Evolutionary conservation across 2,797 vertebrate genomes (phyloP).

Genomic region (Cyclura pinguis): DNA sequence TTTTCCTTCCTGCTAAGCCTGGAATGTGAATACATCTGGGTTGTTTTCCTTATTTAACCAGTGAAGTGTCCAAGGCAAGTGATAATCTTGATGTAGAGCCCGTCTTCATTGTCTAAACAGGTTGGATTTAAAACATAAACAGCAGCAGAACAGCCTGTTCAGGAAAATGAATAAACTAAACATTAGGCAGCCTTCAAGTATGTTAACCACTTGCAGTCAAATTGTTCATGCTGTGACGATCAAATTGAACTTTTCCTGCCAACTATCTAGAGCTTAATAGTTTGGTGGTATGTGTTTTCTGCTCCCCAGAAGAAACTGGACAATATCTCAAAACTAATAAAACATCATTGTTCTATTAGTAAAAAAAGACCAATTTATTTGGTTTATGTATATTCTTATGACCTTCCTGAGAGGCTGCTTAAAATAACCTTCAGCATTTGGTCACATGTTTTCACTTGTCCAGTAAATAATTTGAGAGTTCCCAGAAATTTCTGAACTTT

Average conservation of each 20-base stretch:
- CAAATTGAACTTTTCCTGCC: neutral
- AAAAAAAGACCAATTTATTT: too few relatives aligned
- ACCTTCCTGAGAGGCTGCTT: too few relatives aligned
- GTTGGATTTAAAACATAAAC: neutral
- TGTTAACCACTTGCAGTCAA: neutral
- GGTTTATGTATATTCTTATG: too few relatives aligned
- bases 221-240: neutral
- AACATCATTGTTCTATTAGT: too few relatives aligned
- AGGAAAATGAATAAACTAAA: neutral
- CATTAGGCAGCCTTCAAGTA: neutral
- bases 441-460: too few relatives aligned
- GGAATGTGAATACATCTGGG: neutral
- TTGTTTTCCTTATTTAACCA: neutral
- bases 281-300: neutral
- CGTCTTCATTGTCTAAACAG: neutral
- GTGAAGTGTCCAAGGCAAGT: neutral
- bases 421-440: too few relatives aligned
- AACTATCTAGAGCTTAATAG: conserved; percentile 14
- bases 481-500: too few relatives aligned
- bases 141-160: neutral
- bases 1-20: neutral
- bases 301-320: too few relatives aligned
- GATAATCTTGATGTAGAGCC: neutral
- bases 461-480: too few relatives aligned
- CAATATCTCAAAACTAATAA: too few relatives aligned